These are phyloP conservation scores for Quiscalus mexicanus DNA, from an alignment of 2,113 vertebrate genomes.

Conservation along the genomic window DNA sequence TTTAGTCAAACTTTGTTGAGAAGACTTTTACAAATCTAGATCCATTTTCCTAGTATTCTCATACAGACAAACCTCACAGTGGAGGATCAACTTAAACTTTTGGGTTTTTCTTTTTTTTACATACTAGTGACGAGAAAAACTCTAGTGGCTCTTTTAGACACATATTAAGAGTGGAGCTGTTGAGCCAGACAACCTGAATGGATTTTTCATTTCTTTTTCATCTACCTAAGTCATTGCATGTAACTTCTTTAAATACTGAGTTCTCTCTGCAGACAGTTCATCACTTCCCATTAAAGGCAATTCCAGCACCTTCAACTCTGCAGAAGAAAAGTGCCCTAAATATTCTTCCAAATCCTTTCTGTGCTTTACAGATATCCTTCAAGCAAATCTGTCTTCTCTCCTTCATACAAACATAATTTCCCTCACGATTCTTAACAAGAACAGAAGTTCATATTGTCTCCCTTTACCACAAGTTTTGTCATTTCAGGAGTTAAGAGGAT, in stretches of 20 bases:
- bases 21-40: neutral
- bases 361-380: neutral
- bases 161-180: rapidly evolving
- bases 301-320: neutral
- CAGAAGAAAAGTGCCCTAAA: neutral
- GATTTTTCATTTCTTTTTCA: neutral
- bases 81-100: neutral
- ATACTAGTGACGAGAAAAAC: neutral
- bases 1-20: neutral
- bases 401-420: neutral
- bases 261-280: neutral
- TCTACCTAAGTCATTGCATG: neutral
- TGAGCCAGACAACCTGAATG: neutral
- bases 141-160: neutral
- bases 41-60: neutral
- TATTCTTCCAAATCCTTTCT: neutral
- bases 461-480: neutral
- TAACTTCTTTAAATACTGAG: neutral
- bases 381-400: neutral
- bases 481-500: neutral
- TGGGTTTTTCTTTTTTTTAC: neutral
- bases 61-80: neutral
- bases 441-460: neutral
- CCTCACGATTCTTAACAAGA: neutral
- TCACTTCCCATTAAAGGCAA: neutral